phyloP scores from a whole-genome alignment of 1,140 invertebrate species.

The Zaprionus nigranus region DNA sequence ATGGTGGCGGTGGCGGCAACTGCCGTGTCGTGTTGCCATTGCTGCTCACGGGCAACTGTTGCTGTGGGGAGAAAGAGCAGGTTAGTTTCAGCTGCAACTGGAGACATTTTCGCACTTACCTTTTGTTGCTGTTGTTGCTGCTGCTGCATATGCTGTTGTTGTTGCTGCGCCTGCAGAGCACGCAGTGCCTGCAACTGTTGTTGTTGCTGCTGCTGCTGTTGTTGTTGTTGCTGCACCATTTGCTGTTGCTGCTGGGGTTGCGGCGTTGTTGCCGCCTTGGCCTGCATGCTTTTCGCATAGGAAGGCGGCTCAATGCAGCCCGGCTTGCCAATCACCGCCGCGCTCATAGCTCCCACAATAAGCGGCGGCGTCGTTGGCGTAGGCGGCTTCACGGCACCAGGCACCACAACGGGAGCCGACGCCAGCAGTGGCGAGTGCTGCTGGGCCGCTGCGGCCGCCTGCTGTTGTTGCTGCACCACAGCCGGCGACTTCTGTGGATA shows the following conservation, averaged over 20 bases:
- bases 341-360: conserved; percentile 71
- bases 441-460: conserved; percentile 76
- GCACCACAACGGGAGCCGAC: conserved; percentile 48
- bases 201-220: conserved; percentile 62
- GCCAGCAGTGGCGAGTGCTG: conserved; percentile 84
- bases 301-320: conserved; percentile 95
- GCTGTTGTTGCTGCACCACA: conserved; percentile 87
- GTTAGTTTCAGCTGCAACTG: conserved; percentile 10
- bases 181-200: conserved; percentile 83
- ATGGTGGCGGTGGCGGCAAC: conserved; percentile 90
- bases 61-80: not conserved
- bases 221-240: conserved; percentile 65
- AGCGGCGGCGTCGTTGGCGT: conserved; percentile 86
- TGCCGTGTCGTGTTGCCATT: conserved; percentile 84
- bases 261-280: conserved; percentile 88
- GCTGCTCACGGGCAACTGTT: conserved; percentile 44
- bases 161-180: conserved; percentile 53
- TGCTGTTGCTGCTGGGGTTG: conserved; percentile 80
- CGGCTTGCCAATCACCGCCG: conserved; percentile 79
- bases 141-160: conserved; percentile 52
- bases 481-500: conserved; percentile 87
- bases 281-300: conserved; percentile 96
- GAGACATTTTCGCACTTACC: conserved; percentile 2
- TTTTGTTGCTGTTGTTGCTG: conserved; percentile 45
- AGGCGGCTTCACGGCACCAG: conserved; percentile 83